phyloP scores from a whole-genome alignment of 1,140 invertebrate genomes.

The Drosophila chauvacae region DNA sequence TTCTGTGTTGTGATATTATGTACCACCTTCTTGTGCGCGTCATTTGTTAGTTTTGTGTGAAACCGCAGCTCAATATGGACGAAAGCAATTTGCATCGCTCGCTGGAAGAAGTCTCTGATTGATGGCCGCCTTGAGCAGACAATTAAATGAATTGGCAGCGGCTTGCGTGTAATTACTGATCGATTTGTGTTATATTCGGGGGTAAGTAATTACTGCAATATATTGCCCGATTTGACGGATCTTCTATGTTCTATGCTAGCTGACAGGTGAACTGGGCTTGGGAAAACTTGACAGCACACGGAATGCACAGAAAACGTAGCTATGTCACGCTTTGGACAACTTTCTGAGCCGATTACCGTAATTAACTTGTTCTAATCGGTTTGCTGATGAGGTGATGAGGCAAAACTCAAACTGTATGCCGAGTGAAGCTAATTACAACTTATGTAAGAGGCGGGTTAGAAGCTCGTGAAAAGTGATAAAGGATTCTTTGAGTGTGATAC shows the following conservation, averaged over 20 bases:
- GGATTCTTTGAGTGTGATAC: not conserved
- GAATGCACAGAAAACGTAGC: constrained; percentile 29
- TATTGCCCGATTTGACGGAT: constrained; percentile 18
- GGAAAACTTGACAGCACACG: constrained; percentile 28
- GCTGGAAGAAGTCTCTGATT: constrained; percentile 32
- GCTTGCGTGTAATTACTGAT: constrained; percentile 48
- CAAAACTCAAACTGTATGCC: constrained; percentile 20
- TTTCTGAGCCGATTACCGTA: constrained; percentile 43
- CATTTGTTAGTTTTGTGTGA: constrained; percentile 81
- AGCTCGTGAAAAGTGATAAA: not conserved
- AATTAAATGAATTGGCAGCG: constrained; percentile 46
- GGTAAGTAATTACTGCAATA: constrained; percentile 39
- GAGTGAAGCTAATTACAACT: constrained; percentile 16
- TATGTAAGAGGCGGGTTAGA: constrained; percentile 19
- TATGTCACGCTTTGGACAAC: constrained; percentile 37
- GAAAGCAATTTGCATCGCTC: constrained; percentile 61
- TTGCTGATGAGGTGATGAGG: constrained; percentile 29
- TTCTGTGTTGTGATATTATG: not conserved
- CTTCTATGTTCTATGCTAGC: constrained; percentile 12
- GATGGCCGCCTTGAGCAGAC: constrained; percentile 42
- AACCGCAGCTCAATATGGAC: constrained; percentile 52
- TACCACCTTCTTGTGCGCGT: constrained; percentile 42
- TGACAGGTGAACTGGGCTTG: constrained; percentile 32
- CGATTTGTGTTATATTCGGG: constrained; percentile 33
- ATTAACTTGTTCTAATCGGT: constrained; percentile 51